Evolutionary conservation across 2,888 invertebrate genomes (phyloP).

Genomic region (Oligia strigilis): DNA sequence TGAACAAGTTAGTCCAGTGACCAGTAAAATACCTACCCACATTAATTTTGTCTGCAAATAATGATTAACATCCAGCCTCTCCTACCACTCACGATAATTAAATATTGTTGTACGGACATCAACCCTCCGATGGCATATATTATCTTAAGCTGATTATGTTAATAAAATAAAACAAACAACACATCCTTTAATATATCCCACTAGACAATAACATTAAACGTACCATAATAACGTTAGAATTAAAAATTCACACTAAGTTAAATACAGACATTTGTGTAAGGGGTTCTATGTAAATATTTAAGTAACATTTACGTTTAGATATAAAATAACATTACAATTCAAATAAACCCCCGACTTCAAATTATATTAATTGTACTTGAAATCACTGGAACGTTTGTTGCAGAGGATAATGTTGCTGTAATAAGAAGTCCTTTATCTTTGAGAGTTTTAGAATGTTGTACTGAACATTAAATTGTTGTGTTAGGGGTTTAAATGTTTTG

Average conservation of each 20-base stretch:
- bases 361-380: constrained; percentile 62
- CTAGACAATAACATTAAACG: constrained; percentile 31
- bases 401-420: constrained; percentile 47
- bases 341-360: constrained; percentile 49
- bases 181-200: constrained; percentile 18
- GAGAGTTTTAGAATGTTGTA: constrained; percentile 40
- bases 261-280: constrained; percentile 43
- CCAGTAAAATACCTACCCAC: no score
- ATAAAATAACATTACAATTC: constrained; percentile 46
- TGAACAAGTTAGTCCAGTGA: background rate
- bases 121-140: constrained; percentile 4
- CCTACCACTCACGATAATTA: constrained; percentile 1
- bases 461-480: constrained; percentile 32
- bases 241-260: constrained; percentile 40
- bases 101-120: constrained; percentile 19
- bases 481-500: constrained; percentile 28
- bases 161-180: constrained; percentile 25
- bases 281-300: constrained; percentile 58
- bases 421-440: constrained; percentile 45
- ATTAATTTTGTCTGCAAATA: constrained; percentile 1
- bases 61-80: background rate
- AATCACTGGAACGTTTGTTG: constrained; percentile 55
- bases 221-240: constrained; percentile 23
- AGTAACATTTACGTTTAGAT: constrained; percentile 46
- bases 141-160: constrained; percentile 19